Percentiles rank a stretch among this genome's conserved stretches.
Conservation (phyloP, 2,113 vertebrate species). For the Cyphomyrus discorhynchus region DNA sequence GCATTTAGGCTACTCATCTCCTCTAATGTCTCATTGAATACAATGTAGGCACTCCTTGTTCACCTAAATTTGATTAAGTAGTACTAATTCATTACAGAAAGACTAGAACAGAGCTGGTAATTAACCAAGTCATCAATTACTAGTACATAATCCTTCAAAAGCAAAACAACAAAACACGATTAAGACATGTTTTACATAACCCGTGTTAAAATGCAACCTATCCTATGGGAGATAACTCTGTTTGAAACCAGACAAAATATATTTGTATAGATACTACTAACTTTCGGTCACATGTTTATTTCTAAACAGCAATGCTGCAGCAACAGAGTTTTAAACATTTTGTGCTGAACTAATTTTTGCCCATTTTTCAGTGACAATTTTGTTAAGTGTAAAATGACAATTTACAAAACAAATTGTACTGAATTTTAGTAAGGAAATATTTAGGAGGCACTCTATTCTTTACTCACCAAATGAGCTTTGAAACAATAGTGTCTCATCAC, state of each 20-base stretch:
- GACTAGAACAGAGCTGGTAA: not conserved
- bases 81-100: not conserved
- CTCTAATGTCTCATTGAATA: not conserved
- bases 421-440: no score
- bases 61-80: not conserved
- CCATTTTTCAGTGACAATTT: not conserved
- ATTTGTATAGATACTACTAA: not conserved
- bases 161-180: not conserved
- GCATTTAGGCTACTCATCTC: not conserved
- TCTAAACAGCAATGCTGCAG: not conserved
- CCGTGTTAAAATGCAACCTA: not conserved
- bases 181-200: not conserved
- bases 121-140: not conserved
- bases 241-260: not conserved
- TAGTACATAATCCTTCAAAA: not conserved
- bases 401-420: no score
- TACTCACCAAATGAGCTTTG: no score
- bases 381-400: no score
- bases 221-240: not conserved
- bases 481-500: not conserved
- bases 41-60: not conserved
- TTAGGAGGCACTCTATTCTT: no score
- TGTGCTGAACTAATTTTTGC: not conserved
- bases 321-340: not conserved
- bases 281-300: not conserved